phyloP scores from a whole-genome alignment of 2,113 vertebrate species.

The Notarius quadriscutis region DNA sequence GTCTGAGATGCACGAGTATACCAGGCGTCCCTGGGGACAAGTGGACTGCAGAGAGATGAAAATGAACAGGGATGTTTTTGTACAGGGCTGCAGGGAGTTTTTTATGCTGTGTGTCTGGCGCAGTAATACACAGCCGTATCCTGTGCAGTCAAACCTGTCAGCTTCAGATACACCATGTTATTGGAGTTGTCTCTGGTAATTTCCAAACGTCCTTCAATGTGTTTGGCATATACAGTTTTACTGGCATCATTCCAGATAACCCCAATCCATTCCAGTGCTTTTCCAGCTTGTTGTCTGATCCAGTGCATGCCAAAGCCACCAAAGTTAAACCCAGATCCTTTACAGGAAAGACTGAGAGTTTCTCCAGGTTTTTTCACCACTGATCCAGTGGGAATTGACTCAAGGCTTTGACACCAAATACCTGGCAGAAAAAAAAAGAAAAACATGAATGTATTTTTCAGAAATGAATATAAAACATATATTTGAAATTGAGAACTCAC shows the following conservation, averaged over 20 bases:
- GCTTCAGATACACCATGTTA: slow-evolving; percentile 32
- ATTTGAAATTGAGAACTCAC: too few species aligned
- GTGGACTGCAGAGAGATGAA: too few species aligned
- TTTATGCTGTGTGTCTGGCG: too few species aligned
- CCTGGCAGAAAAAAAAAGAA: slow-evolving; percentile 21
- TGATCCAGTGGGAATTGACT: slow-evolving; percentile 50
- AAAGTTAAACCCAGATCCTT: slow-evolving; percentile 34
- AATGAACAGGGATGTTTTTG: too few species aligned
- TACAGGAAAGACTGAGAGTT: slow-evolving; percentile 58
- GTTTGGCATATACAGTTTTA: slow-evolving; percentile 15
- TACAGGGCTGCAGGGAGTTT: too few species aligned
- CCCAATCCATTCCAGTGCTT: neutral
- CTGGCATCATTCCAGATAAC: neutral
- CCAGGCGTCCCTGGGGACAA: too few species aligned
- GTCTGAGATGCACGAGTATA: too few species aligned
- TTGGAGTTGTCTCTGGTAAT: slow-evolving; percentile 45
- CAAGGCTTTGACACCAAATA: slow-evolving; percentile 49
- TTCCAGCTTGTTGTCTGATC: slow-evolving; percentile 46
- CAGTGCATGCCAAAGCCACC: slow-evolving; percentile 46
- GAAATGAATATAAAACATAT: too few species aligned
- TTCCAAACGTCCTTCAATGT: slow-evolving; percentile 34
- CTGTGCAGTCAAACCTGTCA: too few species aligned
- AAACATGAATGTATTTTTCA: neutral
- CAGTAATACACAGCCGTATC: too few species aligned
- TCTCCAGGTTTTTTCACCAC: slow-evolving; percentile 48